Base-by-base conservation (phyloP, 2,888 invertebrate genomes). In the Meliscaeva auricollis region DNA sequence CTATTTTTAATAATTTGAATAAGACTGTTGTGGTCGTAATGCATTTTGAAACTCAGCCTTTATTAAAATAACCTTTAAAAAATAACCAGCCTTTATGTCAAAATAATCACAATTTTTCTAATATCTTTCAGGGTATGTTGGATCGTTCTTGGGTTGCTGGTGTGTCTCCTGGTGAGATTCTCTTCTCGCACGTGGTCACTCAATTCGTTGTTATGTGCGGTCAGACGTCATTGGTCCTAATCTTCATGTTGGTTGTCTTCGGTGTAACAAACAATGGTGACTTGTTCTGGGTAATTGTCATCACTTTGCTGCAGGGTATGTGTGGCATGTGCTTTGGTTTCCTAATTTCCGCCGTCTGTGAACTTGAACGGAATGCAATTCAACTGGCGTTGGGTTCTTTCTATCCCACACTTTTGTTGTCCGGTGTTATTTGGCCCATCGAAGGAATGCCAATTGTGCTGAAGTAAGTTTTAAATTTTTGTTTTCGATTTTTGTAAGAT, bases 241-340 rank as follows among this genome's bases (percentile, higher is more conserved):
- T 97, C 88, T 98, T 98, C 93, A 97, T 98, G 96, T 96, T 98
- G 88, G 93, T 96, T 5, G 97, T 97, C 5, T 98, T 98, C 89
- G 95, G 96, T 1, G 97, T 98, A 66, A 96, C 98, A 91, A 97
- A 97, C 90, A 96, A 96, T 89, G 98, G 98, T 13, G 96, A 97
- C 72, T 94, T 98, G 64, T 93, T 95, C 69, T 96, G 96, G 93
- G 98, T 98, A 15, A 94, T 98, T 87, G 93, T 97, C 87, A 93
- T 98, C 38, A 98, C 98, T 1, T 94, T 98, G 88, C 93, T 98
- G 87, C 98, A 98, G 93, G 98, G 96, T 87, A 94, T 98, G 46
- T 98, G 98, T 91, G 98, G 98, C 88, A 98, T 98, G 98, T 97
- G 98, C 90, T 97, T 98, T 93, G 98, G 98, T 77, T 97, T 98